Percentiles rank a stretch among this genome's conserved stretches.
Conservation (phyloP, 2,888 invertebrate species). For the Melipona bicolor region DNA sequence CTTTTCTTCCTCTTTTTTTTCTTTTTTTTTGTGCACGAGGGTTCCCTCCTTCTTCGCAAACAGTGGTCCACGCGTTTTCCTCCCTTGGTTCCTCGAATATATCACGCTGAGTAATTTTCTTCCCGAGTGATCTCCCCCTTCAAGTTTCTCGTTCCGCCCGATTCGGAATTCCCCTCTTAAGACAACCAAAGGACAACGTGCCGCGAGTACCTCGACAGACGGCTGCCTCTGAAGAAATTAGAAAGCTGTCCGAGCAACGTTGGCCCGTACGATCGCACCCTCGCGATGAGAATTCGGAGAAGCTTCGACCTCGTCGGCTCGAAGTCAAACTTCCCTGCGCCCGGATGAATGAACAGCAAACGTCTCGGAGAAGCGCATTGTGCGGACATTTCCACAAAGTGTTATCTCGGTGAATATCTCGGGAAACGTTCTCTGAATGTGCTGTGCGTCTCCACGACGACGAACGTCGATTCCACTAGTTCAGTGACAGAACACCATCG, state of each 20-base stretch:
- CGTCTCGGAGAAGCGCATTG: slow-evolving; percentile 59
- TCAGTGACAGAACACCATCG: slow-evolving; percentile 12
- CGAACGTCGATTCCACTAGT: slow-evolving; percentile 24
- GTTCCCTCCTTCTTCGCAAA: not conserved
- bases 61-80: not conserved
- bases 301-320: slow-evolving; percentile 56
- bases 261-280: slow-evolving; percentile 9
- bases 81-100: not conserved
- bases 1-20: too few species aligned
- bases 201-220: slow-evolving; percentile 29
- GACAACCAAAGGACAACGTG: slow-evolving; percentile 11
- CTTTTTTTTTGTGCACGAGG: not conserved
- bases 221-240: not conserved
- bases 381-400: slow-evolving; percentile 69
- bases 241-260: slow-evolving; percentile 26
- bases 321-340: slow-evolving; percentile 51
- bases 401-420: not conserved
- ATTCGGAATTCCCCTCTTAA: not conserved
- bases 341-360: slow-evolving; percentile 42
- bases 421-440: not conserved
- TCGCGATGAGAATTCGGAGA: slow-evolving; percentile 32
- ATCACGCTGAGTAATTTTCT: not conserved
- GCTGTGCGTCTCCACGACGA: slow-evolving; percentile 31
- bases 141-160: too few species aligned
- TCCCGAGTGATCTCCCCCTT: not conserved